Conservation (phyloP, 2,113 vertebrate genomes). For the Andinoacara biseriatus region DNA sequence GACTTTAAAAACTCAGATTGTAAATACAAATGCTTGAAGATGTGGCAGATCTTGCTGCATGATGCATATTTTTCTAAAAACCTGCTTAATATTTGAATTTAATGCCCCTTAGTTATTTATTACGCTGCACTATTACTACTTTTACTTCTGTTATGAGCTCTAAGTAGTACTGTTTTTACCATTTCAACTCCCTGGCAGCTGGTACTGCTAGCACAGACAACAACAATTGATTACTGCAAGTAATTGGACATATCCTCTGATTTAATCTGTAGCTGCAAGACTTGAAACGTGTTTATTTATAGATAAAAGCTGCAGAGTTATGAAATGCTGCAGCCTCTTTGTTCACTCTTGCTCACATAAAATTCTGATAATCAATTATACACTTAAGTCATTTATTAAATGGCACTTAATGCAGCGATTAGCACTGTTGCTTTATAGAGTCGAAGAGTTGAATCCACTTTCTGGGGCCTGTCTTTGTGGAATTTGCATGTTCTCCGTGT, state of each 20-base stretch:
- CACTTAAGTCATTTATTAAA: background rate
- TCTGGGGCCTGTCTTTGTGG: no score
- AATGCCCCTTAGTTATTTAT: background rate
- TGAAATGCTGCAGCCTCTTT: background rate
- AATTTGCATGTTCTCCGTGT: no score
- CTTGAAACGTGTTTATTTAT: background rate
- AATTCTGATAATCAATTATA: background rate
- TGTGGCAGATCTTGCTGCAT: background rate
- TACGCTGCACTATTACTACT: background rate
- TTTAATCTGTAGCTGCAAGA: background rate
- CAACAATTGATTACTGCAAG: background rate
- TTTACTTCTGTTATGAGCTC: background rate
- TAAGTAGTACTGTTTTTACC: background rate
- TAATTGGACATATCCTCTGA: fast-evolving
- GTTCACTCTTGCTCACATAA: fast-evolving
- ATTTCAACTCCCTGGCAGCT: background rate
- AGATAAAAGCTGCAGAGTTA: background rate
- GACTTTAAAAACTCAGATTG: background rate
- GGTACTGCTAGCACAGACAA: background rate
- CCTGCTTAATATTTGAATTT: background rate
- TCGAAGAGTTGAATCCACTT: no score
- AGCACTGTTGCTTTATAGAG: background rate
- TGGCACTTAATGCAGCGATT: background rate
- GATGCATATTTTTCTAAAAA: background rate
- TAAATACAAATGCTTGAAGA: background rate